phyloP scores from a whole-genome alignment of 2,113 vertebrate species.

The Muntiacus reevesi region DNA sequence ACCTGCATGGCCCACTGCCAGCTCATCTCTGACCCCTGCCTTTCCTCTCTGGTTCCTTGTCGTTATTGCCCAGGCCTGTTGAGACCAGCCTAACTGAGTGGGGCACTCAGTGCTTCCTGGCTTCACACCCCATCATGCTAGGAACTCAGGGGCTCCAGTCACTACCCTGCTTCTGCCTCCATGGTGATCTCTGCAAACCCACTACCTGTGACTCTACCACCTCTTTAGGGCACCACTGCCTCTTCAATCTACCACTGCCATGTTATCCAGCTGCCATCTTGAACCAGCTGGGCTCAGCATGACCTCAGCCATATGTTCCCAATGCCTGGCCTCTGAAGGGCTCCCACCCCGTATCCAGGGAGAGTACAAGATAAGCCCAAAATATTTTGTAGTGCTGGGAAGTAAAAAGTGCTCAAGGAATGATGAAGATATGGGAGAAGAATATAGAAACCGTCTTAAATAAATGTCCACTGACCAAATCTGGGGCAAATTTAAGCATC shows the following conservation, averaged over 20 bases:
- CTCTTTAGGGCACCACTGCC: neutral
- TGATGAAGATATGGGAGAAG: neutral
- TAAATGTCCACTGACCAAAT: neutral
- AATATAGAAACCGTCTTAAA: neutral
- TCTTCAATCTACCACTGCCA: neutral
- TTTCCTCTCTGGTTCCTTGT: neutral
- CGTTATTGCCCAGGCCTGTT: neutral
- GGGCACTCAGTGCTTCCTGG: neutral
- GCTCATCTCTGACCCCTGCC: neutral
- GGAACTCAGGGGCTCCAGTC: neutral
- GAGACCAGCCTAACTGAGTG: neutral
- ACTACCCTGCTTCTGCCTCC: neutral
- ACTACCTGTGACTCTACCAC: neutral
- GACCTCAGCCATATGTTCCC: neutral
- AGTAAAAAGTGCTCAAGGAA: neutral
- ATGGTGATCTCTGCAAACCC: neutral
- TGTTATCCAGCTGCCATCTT: neutral
- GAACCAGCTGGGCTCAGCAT: neutral
- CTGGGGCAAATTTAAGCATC: neutral
- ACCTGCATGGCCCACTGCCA: accelerated
- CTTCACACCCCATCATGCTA: neutral
- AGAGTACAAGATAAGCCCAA: neutral
- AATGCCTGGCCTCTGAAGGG: neutral
- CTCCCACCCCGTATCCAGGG: neutral
- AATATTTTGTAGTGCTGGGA: neutral